Percentiles rank a stretch among this genome's conserved stretches.
Evolutionary conservation across 1,140 invertebrate species (phyloP).

Genomic region (Magallana ariakensis): DNA sequence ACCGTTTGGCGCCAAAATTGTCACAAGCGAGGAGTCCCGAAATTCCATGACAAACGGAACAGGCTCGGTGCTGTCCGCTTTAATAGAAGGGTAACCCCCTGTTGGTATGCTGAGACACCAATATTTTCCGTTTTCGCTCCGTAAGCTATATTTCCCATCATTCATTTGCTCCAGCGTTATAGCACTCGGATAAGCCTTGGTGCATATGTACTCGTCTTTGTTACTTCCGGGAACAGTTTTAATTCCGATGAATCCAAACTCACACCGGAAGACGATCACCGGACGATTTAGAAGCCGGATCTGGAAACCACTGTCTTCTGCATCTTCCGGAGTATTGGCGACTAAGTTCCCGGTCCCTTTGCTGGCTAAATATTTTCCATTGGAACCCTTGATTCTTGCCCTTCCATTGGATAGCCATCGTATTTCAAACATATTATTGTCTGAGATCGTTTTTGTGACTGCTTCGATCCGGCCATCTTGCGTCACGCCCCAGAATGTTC

Average conservation of each 20-base stretch:
- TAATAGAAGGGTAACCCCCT: constrained; percentile 87
- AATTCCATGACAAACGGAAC: constrained; percentile 95
- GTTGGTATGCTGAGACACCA: constrained; percentile 81
- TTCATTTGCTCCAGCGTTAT: constrained; percentile 89
- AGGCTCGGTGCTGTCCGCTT: constrained; percentile 90
- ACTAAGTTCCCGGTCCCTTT: constrained; percentile 96
- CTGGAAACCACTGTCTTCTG: constrained; percentile 88
- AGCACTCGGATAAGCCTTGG: constrained; percentile 95
- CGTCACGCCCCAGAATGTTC: constrained; percentile 96
- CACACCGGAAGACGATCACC: constrained; percentile 94
- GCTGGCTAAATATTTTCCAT: constrained; percentile 94
- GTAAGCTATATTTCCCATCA: constrained; percentile 93
- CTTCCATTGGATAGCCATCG: constrained; percentile 93
- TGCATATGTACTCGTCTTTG: constrained; percentile 92
- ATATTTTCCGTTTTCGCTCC: constrained; percentile 95
- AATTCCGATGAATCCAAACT: constrained; percentile 96
- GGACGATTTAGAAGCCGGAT: constrained; percentile 83
- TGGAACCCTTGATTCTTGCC: constrained; percentile 90
- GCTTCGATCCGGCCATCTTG: constrained; percentile 93
- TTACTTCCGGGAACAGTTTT: constrained; percentile 83
- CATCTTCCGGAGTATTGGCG: constrained; percentile 89
- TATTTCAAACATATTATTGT: constrained; percentile 87
- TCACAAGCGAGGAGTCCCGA: constrained; percentile 93
- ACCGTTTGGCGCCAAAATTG: constrained; percentile 89
- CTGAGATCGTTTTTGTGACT: constrained; percentile 85